These are phyloP conservation scores for Drosophila elegans DNA, from an alignment of 1,140 invertebrate genomes.

Conservation along the genomic window DNA sequence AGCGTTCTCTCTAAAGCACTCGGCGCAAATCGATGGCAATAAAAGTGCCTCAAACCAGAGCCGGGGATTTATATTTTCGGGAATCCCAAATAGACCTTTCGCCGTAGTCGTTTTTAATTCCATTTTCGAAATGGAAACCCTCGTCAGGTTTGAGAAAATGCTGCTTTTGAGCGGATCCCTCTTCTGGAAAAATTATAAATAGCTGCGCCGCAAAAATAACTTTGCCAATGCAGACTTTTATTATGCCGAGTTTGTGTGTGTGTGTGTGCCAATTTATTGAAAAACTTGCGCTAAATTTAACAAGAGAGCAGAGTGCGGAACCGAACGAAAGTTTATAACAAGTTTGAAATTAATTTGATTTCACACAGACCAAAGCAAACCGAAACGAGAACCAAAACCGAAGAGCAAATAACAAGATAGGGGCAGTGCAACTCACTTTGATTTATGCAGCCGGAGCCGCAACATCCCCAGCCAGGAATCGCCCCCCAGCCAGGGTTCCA, in stretches of 20 bases:
- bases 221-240: constrained; percentile 5
- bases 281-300: constrained; percentile 40
- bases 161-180: neutral
- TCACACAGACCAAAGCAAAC: neutral
- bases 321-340: constrained; percentile 2
- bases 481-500: constrained; percentile 51
- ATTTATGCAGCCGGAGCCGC: constrained; percentile 73
- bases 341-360: constrained; percentile 47
- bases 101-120: constrained; percentile 2
- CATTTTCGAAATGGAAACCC: constrained; percentile 16
- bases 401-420: constrained; percentile 18
- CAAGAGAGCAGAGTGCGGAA: neutral
- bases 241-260: constrained; percentile 12
- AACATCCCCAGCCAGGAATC: constrained; percentile 61
- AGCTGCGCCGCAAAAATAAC: constrained; percentile 18
- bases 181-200: constrained; percentile 28
- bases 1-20: constrained; percentile 3
- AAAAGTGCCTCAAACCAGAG: neutral
- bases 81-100: constrained; percentile 9
- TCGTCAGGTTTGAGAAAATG: constrained; percentile 14
- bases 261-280: constrained; percentile 52
- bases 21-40: constrained; percentile 27
- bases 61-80: constrained; percentile 1
- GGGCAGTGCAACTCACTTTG: constrained; percentile 62
- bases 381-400: constrained; percentile 3